Evolutionary conservation across 2,797 vertebrate species (phyloP).

Genomic region (Tympanoctomys barrerae): DNA sequence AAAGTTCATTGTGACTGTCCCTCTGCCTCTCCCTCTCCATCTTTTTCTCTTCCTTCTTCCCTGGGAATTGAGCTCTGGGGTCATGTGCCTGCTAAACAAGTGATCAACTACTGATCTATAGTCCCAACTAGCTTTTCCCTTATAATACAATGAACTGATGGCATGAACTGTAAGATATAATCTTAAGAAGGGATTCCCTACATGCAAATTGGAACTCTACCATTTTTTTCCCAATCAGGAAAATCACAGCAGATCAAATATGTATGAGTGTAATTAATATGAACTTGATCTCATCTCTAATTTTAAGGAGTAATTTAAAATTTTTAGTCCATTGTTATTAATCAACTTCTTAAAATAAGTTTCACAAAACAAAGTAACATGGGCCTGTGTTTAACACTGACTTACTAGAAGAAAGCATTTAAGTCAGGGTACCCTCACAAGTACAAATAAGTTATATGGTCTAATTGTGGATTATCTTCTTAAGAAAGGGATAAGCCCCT

Average conservation of each 20-base stretch:
- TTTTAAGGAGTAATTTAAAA: slow-evolving; percentile 48
- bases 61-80: not conserved
- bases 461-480: slow-evolving; percentile 21
- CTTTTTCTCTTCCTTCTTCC: not conserved
- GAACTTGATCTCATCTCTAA: not conserved
- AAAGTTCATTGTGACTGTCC: not conserved
- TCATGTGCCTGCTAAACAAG: not conserved
- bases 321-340: slow-evolving; percentile 17
- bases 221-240: not conserved
- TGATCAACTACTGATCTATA: not conserved
- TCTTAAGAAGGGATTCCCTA: not conserved
- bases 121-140: not conserved
- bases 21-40: not conserved
- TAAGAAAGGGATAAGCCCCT: slow-evolving; percentile 24
- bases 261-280: slow-evolving; percentile 1
- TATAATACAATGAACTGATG: not conserved
- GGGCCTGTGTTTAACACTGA: not conserved
- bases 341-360: slow-evolving; percentile 17
- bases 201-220: not conserved
- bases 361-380: slow-evolving; percentile 25
- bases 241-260: slow-evolving; percentile 9
- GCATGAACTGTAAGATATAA: not conserved
- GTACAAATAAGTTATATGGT: not conserved
- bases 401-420: not conserved
- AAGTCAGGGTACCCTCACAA: not conserved